Percentiles rank a stretch among this genome's conserved stretches.
Conservation (phyloP, 2,888 invertebrate genomes). For the Isotomurus palustris region DNA sequence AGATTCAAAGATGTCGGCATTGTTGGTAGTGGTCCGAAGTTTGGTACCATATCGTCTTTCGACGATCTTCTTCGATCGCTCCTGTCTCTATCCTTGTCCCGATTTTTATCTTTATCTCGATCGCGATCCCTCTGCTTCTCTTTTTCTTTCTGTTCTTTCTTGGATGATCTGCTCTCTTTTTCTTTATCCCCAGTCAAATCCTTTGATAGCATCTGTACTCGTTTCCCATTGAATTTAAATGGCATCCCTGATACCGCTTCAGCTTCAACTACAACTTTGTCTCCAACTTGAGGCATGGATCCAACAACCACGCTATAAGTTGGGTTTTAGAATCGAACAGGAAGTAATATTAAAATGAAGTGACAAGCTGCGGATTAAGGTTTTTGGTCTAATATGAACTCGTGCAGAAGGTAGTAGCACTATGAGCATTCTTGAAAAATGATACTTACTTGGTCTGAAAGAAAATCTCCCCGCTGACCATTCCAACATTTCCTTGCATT, state of each 20-base stretch:
- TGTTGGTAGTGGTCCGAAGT: constrained; percentile 18
- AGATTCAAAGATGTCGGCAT: constrained; percentile 20
- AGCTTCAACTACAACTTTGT: constrained; percentile 89
- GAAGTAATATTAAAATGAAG: neutral
- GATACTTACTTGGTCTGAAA: constrained; percentile 70
- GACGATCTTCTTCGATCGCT: too few species aligned
- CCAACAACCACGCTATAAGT: constrained; percentile 73
- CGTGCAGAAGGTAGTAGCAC: neutral
- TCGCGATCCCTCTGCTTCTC: neutral
- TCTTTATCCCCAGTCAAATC: constrained; percentile 10
- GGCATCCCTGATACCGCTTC: constrained; percentile 87
- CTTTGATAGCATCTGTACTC: constrained; percentile 66
- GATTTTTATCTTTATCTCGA: too few species aligned
- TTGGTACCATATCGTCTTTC: neutral
- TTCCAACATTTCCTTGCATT: constrained; percentile 88
- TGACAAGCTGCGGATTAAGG: too few species aligned
- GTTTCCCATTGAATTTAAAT: constrained; percentile 94
- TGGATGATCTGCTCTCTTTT: neutral
- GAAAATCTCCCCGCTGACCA: constrained; percentile 94
- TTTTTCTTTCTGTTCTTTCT: neutral
- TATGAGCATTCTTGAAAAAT: neutral
- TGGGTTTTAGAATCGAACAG: neutral
- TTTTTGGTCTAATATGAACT: neutral
- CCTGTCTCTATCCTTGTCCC: too few species aligned
- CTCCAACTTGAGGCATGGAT: constrained; percentile 76